Percentiles rank a stretch among this genome's conserved stretches.
These are phyloP conservation scores for Gobiocypris rarus DNA, from an alignment of 2,113 vertebrate genomes.

Conservation along the genomic window DNA sequence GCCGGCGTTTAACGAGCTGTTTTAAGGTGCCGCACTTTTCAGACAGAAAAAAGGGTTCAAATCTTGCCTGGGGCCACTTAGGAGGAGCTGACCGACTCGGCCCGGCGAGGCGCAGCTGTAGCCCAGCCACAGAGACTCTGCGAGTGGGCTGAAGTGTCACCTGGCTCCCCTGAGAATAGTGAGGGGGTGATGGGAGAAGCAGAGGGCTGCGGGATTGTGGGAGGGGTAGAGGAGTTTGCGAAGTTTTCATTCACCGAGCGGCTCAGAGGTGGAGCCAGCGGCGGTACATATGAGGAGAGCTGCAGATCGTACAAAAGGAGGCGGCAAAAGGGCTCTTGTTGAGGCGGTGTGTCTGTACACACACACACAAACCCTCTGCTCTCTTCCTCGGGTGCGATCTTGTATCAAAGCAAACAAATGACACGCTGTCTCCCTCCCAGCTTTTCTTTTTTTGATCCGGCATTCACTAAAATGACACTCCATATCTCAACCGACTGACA, in stretches of 20 bases:
- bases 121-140: constrained; percentile 15
- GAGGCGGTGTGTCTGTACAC: constrained; percentile 30
- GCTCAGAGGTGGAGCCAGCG: constrained; percentile 41
- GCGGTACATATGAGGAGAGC: constrained; percentile 39
- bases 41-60: constrained; percentile 45
- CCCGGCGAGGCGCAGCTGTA: not conserved
- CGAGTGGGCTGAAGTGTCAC: constrained; percentile 33
- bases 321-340: constrained; percentile 50
- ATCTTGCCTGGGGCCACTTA: constrained; percentile 42
- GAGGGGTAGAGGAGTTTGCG: constrained; percentile 28
- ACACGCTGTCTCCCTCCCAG: constrained; percentile 73
- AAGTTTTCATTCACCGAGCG: constrained; percentile 46
- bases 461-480: constrained; percentile 80
- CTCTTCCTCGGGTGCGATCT: constrained; percentile 72
- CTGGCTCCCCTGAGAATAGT: constrained; percentile 35
- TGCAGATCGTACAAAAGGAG: constrained; percentile 41
- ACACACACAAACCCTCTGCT: constrained; percentile 49
- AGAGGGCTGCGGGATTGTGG: not conserved
- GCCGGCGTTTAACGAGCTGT: constrained; percentile 66
- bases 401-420: constrained; percentile 86
- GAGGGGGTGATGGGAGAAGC: constrained; percentile 21
- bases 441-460: constrained; percentile 72
- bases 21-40: constrained; percentile 65
- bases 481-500: constrained; percentile 81
- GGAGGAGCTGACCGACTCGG: constrained; percentile 15